Evolutionary conservation across 2,888 invertebrate genomes (phyloP).

Genomic region (Latrodectus hesperus): DNA sequence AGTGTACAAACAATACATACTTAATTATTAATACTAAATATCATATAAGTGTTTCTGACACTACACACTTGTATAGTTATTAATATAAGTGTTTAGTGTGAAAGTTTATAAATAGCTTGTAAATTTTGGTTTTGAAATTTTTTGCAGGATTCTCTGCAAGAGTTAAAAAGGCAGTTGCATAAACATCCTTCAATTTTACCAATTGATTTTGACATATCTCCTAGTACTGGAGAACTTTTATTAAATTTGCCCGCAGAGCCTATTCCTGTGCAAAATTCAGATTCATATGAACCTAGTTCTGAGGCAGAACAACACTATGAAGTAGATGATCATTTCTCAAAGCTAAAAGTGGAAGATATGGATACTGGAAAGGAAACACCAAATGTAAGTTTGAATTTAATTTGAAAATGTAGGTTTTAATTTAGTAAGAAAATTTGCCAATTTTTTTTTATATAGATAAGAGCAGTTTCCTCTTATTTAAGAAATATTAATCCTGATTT

Average conservation of each 20-base stretch:
- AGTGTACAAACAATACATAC: too few species aligned
- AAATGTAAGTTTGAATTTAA: not conserved
- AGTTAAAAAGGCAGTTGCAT: conserved; percentile 88
- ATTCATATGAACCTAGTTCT: conserved; percentile 70
- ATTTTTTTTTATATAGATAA: too few species aligned
- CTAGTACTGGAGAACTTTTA: conserved; percentile 83
- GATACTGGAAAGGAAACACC: conserved; percentile 2
- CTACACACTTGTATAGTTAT: too few species aligned
- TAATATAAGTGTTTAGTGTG: too few species aligned
- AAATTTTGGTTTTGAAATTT: conserved; percentile 5
- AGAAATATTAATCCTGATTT: too few species aligned
- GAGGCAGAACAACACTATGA: conserved; percentile 71
- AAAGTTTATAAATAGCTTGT: too few species aligned
- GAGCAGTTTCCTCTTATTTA: too few species aligned
- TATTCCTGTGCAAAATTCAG: conserved; percentile 65
- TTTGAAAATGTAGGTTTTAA: not conserved
- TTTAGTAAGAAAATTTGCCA: not conserved
- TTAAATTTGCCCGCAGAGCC: conserved; percentile 79
- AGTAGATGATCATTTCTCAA: conserved; percentile 62
- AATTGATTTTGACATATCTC: conserved; percentile 92
- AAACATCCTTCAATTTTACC: conserved; percentile 94
- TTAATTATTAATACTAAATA: too few species aligned
- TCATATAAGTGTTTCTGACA: too few species aligned
- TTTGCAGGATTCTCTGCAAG: conserved; percentile 87
- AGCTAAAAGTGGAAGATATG: conserved; percentile 51